Conservation (phyloP, 2,888 invertebrate species). For the Coecobrya sp. region DNA sequence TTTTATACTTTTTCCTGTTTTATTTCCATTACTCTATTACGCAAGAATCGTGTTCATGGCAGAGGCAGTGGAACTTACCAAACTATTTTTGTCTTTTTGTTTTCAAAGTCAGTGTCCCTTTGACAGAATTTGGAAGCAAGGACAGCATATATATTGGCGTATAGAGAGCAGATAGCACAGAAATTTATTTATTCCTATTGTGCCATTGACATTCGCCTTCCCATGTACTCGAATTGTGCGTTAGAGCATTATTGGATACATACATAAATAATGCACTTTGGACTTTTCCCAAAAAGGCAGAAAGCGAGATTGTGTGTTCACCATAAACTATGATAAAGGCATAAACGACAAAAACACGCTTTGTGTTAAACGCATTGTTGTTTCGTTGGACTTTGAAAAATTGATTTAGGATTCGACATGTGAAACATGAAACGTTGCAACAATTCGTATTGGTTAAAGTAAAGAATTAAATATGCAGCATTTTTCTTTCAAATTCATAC, state of each 20-base stretch:
- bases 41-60: slow-evolving; percentile 73
- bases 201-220: slow-evolving; percentile 43
- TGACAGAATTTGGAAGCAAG: slow-evolving; percentile 49
- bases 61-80: not conserved
- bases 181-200: not conserved
- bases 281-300: slow-evolving; percentile 47
- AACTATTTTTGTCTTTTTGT: slow-evolving; percentile 34
- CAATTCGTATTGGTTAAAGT: not conserved
- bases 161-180: not conserved
- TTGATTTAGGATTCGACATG: not conserved
- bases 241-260: slow-evolving; percentile 19
- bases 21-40: slow-evolving; percentile 56
- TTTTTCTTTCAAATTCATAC: too few relatives aligned
- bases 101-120: slow-evolving; percentile 64
- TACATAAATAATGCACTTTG: slow-evolving; percentile 74
- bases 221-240: not conserved
- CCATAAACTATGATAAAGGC: slow-evolving; percentile 53
- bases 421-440: not conserved
- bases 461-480: not conserved
- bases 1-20: slow-evolving; percentile 39
- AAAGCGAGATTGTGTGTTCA: slow-evolving; percentile 50
- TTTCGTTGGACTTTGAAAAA: slow-evolving; percentile 40
- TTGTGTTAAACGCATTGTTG: not conserved
- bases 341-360: slow-evolving; percentile 55
- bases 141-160: not conserved